Evolutionary conservation across 2,797 vertebrate species (phyloP).

Genomic region (Sparus aurata): DNA sequence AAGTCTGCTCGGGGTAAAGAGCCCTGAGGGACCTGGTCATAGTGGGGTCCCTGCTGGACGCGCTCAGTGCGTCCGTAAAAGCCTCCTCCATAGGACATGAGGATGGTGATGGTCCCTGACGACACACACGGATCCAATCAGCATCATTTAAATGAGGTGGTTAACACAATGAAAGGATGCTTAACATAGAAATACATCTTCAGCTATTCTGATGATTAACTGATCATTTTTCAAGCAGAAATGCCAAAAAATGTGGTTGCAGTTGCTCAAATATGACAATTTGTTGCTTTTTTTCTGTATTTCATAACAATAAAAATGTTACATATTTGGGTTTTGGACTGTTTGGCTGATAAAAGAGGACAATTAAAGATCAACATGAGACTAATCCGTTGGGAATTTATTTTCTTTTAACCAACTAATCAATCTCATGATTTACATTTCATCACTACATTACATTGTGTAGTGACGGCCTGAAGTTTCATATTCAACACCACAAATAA

Average conservation of each 20-base stretch:
- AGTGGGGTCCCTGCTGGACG: conserved; percentile 74
- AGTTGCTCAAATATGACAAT: not conserved
- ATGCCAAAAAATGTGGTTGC: not conserved
- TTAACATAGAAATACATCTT: too few species aligned
- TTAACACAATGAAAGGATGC: too few species aligned
- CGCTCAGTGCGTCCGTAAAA: conserved; percentile 79
- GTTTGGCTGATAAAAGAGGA: too few species aligned
- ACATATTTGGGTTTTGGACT: too few species aligned
- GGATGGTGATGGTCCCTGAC: conserved; percentile 80
- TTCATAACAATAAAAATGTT: not conserved
- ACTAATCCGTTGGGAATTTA: too few species aligned
- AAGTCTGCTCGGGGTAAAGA: conserved; percentile 53
- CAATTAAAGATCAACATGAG: too few species aligned
- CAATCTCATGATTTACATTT: too few species aligned
- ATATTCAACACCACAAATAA: too few species aligned
- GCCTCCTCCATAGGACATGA: conserved; percentile 85
- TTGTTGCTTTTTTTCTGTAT: not conserved
- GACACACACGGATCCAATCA: not conserved
- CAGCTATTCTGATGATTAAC: too few species aligned
- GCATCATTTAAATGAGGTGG: not conserved
- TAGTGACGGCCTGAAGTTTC: too few species aligned
- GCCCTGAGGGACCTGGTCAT: conserved; percentile 83
- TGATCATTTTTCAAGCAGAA: not conserved
- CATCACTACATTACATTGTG: too few species aligned
- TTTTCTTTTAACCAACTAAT: too few species aligned